Evolutionary conservation across 1,140 invertebrate species (phyloP).

Genomic region (Orussus abietinus): DNA sequence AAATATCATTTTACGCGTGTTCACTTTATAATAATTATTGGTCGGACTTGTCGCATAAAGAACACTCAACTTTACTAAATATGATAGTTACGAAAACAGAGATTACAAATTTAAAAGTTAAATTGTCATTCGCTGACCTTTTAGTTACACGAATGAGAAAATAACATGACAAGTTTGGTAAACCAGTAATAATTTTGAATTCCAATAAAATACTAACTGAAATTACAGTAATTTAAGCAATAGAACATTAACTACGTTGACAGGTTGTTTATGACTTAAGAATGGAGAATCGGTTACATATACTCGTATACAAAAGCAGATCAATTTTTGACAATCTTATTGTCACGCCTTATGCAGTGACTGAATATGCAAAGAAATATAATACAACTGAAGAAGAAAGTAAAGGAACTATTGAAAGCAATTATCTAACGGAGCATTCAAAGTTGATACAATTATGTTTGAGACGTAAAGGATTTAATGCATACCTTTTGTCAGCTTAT

Average conservation of each 20-base stretch:
- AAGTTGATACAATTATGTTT: slow-evolving; percentile 21
- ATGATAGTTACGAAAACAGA: too few species aligned
- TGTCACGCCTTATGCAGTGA: slow-evolving; percentile 7
- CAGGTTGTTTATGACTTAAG: neutral
- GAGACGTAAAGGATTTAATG: slow-evolving; percentile 31
- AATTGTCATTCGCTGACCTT: too few species aligned
- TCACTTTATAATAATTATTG: too few species aligned
- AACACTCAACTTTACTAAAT: too few species aligned
- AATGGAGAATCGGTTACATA: slow-evolving; percentile 23
- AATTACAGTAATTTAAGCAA: slow-evolving; percentile 11
- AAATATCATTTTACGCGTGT: too few species aligned
- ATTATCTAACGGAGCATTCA: neutral
- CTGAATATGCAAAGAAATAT: neutral
- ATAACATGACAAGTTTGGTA: too few species aligned
- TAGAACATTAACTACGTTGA: too few species aligned
- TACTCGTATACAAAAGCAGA: slow-evolving; percentile 21
- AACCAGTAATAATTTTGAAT: too few species aligned
- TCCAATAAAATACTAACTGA: too few species aligned
- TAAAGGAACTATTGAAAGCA: neutral
- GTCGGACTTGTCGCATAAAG: too few species aligned
- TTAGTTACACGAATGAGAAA: too few species aligned
- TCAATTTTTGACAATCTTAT: slow-evolving; percentile 27
- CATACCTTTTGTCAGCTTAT: slow-evolving; percentile 39
- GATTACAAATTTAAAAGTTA: too few species aligned
- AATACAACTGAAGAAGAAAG: neutral